These are phyloP conservation scores for Psylliodes chrysocephalus DNA, from an alignment of 2,888 invertebrate species.

Conservation along the genomic window DNA sequence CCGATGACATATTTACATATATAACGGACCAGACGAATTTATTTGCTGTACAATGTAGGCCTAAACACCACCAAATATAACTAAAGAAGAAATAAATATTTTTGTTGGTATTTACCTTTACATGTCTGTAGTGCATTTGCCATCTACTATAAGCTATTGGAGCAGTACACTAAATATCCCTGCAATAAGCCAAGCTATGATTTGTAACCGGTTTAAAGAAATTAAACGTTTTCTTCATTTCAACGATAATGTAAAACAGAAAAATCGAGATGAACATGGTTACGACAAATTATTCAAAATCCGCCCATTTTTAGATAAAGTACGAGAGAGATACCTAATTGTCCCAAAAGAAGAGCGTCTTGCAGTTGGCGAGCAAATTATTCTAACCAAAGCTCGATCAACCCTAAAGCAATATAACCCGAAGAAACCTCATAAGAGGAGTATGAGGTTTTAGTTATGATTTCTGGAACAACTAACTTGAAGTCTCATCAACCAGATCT, in stretches of 20 bases:
- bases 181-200: constrained; percentile 16
- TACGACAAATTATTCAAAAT: constrained; percentile 23
- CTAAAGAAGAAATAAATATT: background rate
- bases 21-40: background rate
- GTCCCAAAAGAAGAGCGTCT: constrained; percentile 17
- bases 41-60: too few species aligned
- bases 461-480: background rate
- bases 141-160: constrained; percentile 27
- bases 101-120: constrained; percentile 6
- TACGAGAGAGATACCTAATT: constrained; percentile 9
- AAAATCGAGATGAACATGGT: background rate
- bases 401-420: too few species aligned
- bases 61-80: too few species aligned
- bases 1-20: background rate
- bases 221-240: constrained; percentile 34
- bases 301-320: constrained; percentile 6
- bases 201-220: constrained; percentile 29
- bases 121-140: constrained; percentile 24
- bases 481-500: background rate
- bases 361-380: constrained; percentile 27
- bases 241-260: constrained; percentile 7
- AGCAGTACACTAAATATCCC: constrained; percentile 18
- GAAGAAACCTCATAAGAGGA: constrained; percentile 28
- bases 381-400: constrained; percentile 25
- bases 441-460: background rate